Evolutionary conservation across 1,140 invertebrate genomes (phyloP).

Genomic region (Drosophila pachea): DNA sequence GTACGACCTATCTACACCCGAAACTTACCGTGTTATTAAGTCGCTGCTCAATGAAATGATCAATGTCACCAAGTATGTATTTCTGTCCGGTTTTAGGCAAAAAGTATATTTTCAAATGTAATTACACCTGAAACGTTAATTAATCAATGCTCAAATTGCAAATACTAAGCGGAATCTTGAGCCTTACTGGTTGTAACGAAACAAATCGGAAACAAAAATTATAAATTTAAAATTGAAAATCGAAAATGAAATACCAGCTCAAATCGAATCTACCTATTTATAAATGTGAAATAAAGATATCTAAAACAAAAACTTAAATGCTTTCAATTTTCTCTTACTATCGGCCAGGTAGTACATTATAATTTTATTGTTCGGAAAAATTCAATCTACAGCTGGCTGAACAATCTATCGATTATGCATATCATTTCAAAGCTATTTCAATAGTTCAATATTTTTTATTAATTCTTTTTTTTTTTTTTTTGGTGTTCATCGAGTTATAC

Average conservation of each 20-base stretch:
- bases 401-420: background rate
- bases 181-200: conserved; percentile 63
- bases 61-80: conserved; percentile 7
- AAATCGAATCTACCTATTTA: conserved; percentile 59
- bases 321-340: too few relatives aligned
- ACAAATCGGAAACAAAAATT: conserved; percentile 19
- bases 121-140: too few relatives aligned
- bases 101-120: too few relatives aligned
- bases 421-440: background rate
- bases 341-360: too few relatives aligned
- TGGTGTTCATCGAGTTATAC: conserved; percentile 58
- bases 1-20: conserved; percentile 16
- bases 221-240: conserved; percentile 28
- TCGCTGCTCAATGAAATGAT: conserved; percentile 12
- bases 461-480: conserved; percentile 50
- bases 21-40: conserved; percentile 3
- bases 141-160: conserved; percentile 43
- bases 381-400: too few relatives aligned
- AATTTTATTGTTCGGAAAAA: too few relatives aligned
- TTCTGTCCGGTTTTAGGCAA: background rate
- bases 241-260: conserved; percentile 46
- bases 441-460: conserved; percentile 28
- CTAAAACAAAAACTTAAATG: conserved; percentile 28
- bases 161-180: conserved; percentile 48
- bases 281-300: conserved; percentile 73